A percentile compares a stretch with the other conserved stretches of the same genome.
Evolutionary conservation across 2,113 vertebrate genomes (phyloP).

Genomic region (Steatornis caripensis): DNA sequence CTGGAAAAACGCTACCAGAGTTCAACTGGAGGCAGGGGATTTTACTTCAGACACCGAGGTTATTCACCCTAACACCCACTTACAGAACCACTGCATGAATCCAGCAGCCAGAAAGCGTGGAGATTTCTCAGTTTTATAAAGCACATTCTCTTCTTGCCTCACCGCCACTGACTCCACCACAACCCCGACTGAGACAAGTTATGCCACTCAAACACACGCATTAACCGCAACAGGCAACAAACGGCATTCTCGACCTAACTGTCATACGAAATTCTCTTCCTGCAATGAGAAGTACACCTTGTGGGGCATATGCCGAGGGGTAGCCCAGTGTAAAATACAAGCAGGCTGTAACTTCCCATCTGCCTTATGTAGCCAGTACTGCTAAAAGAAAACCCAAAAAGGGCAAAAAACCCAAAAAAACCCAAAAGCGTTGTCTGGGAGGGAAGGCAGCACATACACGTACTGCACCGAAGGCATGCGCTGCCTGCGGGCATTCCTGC

Average conservation of each 20-base stretch:
- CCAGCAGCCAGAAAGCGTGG: neutral
- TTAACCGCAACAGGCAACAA: neutral
- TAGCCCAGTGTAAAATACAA: neutral
- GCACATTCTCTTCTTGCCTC: neutral
- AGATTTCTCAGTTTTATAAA: neutral
- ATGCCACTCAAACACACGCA: neutral
- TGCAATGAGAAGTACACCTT: too few relatives aligned
- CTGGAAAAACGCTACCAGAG: neutral
- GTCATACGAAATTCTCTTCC: neutral
- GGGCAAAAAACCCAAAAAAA: neutral
- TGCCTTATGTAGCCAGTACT: rapidly evolving
- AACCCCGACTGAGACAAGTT: neutral
- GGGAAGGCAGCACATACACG: neutral
- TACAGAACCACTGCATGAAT: neutral
- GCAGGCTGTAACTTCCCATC: neutral
- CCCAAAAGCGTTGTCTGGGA: neutral
- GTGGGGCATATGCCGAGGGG: neutral
- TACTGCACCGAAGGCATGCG: neutral
- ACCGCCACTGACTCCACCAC: neutral
- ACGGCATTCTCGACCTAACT: neutral
- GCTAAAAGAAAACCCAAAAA: too few relatives aligned
- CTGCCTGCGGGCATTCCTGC: neutral
- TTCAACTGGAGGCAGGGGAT: neutral
- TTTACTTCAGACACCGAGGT: neutral
- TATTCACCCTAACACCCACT: neutral